Evolutionary conservation across 2,797 vertebrate species (phyloP).

Genomic region (Taeniopygia guttata): DNA sequence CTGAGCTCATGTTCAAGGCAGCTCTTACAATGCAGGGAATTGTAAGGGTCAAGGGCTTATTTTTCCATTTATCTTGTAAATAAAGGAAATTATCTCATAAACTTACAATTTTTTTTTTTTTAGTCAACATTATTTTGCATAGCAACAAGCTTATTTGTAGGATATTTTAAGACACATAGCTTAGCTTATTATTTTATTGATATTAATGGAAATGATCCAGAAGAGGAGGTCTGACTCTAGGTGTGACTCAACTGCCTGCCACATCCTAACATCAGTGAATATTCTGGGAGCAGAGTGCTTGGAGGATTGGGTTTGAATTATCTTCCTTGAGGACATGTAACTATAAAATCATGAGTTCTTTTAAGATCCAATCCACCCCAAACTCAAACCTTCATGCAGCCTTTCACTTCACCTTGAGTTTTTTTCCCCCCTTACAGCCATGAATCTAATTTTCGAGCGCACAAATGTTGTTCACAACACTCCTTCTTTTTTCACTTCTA

Average conservation of each 20-base stretch:
- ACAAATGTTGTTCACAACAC: neutral
- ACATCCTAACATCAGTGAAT: neutral
- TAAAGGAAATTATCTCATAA: constrained; percentile 9
- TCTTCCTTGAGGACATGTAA: neutral
- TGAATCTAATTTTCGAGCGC: neutral
- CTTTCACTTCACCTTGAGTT: neutral
- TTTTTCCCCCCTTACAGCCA: neutral
- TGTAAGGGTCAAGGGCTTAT: neutral
- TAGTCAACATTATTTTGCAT: neutral
- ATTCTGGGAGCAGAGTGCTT: neutral
- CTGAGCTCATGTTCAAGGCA: neutral
- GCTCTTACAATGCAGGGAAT: neutral
- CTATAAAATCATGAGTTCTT: neutral
- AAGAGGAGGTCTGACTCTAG: neutral
- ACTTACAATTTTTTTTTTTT: neutral
- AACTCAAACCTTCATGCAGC: neutral
- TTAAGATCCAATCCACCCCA: neutral
- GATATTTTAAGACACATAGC: neutral
- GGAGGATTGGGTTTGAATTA: neutral
- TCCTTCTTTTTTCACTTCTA: neutral
- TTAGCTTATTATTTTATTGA: constrained; percentile 6
- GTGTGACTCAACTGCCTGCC: neutral
- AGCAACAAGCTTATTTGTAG: constrained; percentile 26
- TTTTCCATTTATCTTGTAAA: constrained; percentile 9
- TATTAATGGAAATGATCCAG: constrained; percentile 4